These are phyloP conservation scores for Calyptomena viridis DNA, from an alignment of 2,113 vertebrate genomes.

Conservation along the genomic window DNA sequence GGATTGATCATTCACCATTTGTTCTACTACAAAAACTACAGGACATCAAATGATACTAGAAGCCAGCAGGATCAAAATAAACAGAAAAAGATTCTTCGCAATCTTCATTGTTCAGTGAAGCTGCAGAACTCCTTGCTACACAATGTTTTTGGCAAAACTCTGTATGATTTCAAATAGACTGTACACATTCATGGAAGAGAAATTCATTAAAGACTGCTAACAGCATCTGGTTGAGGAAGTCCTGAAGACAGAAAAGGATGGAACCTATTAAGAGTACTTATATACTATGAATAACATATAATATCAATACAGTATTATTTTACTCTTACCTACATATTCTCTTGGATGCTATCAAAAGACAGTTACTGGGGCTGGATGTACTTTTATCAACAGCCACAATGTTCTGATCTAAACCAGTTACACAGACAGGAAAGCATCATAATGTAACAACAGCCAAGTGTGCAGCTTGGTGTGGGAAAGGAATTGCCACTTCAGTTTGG, in stretches of 20 bases:
- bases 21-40: background rate
- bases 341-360: background rate
- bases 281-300: background rate
- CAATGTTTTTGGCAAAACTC: background rate
- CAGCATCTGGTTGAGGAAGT: background rate
- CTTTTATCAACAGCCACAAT: background rate
- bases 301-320: background rate
- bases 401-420: background rate
- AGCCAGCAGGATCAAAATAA: background rate
- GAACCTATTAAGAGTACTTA: background rate
- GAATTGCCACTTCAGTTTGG: background rate
- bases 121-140: background rate
- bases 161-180: background rate
- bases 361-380: background rate
- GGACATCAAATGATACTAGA: background rate
- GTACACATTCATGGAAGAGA: background rate
- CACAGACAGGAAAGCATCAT: background rate
- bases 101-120: background rate
- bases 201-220: background rate
- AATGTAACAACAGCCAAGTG: background rate
- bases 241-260: background rate
- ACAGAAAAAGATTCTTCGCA: background rate
- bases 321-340: background rate
- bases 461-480: background rate
- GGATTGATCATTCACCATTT: background rate